phyloP scores from a whole-genome alignment of 1,140 invertebrate genomes.

The Oppia nitens region DNA sequence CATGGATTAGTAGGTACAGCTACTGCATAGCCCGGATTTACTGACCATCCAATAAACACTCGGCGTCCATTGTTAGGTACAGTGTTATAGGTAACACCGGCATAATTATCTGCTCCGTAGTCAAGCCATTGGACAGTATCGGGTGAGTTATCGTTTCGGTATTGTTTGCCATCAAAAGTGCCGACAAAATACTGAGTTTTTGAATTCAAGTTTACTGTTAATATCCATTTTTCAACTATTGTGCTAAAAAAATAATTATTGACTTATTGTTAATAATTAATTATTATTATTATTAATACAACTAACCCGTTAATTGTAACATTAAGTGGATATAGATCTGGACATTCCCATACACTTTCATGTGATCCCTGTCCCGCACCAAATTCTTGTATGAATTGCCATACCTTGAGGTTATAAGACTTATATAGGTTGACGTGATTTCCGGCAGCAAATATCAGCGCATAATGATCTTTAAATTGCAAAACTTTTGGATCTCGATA shows the following conservation, averaged over 20 bases:
- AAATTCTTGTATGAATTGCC: background rate
- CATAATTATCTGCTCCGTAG: constrained; percentile 13
- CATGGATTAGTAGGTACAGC: constrained; percentile 1
- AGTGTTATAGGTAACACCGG: background rate
- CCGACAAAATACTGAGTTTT: constrained; percentile 13
- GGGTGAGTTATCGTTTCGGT: background rate
- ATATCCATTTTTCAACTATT: background rate
- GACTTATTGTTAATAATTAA: no score
- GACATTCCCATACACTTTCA: constrained; percentile 13
- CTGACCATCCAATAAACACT: constrained; percentile 7
- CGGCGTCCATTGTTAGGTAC: background rate
- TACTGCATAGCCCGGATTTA: constrained; percentile 5
- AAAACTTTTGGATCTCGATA: constrained; percentile 11
- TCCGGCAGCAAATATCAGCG: constrained; percentile 8
- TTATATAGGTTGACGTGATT: constrained; percentile 7
- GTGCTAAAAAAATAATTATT: no score
- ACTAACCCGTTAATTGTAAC: background rate
- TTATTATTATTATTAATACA: no score
- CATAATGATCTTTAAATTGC: constrained; percentile 3
- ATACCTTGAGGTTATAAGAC: constrained; percentile 5
- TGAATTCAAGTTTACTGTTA: background rate
- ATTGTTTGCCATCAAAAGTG: constrained; percentile 9
- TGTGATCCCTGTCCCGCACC: background rate
- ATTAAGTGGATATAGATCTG: background rate
- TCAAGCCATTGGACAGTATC: constrained; percentile 9